Percentiles rank a stretch among this genome's conserved stretches.
Conservation (phyloP, 2,888 invertebrate species). For the Ornithoptera priamus region DNA sequence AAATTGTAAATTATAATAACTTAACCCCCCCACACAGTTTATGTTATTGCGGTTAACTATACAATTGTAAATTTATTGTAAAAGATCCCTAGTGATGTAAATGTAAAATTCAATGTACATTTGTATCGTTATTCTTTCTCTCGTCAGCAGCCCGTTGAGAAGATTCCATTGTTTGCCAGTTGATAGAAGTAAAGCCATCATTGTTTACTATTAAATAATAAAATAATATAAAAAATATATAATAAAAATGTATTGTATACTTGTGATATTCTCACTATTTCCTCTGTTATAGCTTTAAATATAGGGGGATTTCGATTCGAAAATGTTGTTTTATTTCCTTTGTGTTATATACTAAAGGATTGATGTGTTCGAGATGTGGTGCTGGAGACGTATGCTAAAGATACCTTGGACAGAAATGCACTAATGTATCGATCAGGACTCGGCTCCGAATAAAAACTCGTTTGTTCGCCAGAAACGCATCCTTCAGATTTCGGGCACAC, state of each 20-base stretch:
- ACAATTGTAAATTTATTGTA: slow-evolving; percentile 12
- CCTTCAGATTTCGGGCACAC: too few species aligned
- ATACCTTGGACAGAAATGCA: too few species aligned
- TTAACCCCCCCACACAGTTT: background rate
- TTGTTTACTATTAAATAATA: slow-evolving; percentile 4
- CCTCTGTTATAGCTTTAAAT: slow-evolving; percentile 43
- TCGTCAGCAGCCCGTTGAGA: background rate
- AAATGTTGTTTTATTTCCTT: slow-evolving; percentile 29
- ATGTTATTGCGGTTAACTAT: background rate
- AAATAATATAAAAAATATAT: slow-evolving; percentile 4
- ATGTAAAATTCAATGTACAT: slow-evolving; percentile 19
- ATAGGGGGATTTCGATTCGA: slow-evolving; percentile 33
- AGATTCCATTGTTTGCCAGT: background rate
- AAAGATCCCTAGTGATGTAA: slow-evolving; percentile 11
- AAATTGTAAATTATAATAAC: background rate
- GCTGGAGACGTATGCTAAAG: too few species aligned
- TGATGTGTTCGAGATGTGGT: too few species aligned
- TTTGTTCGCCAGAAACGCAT: too few species aligned
- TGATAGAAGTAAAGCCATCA: background rate
- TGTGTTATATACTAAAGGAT: background rate
- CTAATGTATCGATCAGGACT: too few species aligned
- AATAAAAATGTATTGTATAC: slow-evolving; percentile 22
- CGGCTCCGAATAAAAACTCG: too few species aligned
- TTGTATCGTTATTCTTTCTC: slow-evolving; percentile 6
- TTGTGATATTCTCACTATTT: slow-evolving; percentile 41